These are phyloP conservation scores for Oophaga sylvatica DNA, from an alignment of 2,797 vertebrate species.

Conservation along the genomic window DNA sequence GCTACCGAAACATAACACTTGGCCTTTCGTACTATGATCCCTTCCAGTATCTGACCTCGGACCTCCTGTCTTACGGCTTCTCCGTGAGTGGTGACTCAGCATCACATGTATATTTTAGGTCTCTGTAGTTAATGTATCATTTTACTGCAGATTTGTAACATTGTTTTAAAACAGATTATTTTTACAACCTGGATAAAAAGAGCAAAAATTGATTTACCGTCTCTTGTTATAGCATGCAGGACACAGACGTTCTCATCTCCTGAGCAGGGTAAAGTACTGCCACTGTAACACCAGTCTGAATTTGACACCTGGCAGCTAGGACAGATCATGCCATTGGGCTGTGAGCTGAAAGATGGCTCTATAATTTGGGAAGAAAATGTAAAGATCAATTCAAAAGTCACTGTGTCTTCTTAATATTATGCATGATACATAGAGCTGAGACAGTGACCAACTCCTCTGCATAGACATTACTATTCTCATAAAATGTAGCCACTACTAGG, in stretches of 20 bases:
- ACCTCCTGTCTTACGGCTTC: no score
- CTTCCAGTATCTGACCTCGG: no score
- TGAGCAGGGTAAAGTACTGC: neutral
- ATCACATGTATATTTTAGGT: no score
- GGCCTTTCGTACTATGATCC: no score
- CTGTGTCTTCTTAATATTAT: neutral
- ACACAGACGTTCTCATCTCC: constrained; percentile 7
- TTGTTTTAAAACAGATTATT: no score
- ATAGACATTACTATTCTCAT: neutral
- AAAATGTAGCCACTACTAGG: neutral
- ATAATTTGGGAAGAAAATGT: neutral
- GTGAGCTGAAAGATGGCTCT: neutral
- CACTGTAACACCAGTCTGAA: neutral
- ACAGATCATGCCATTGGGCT: constrained; percentile 10
- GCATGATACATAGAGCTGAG: neutral
- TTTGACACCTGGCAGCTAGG: neutral
- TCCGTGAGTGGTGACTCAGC: no score
- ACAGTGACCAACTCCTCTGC: neutral
- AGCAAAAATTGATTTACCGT: neutral
- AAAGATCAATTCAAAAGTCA: neutral
- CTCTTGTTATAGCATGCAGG: neutral
- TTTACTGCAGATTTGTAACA: no score
- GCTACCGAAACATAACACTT: no score
- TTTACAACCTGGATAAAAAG: neutral
- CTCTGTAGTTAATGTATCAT: no score